These are phyloP conservation scores for Drosophila emarginata DNA, from an alignment of 2,888 invertebrate species.

Conservation along the genomic window DNA sequence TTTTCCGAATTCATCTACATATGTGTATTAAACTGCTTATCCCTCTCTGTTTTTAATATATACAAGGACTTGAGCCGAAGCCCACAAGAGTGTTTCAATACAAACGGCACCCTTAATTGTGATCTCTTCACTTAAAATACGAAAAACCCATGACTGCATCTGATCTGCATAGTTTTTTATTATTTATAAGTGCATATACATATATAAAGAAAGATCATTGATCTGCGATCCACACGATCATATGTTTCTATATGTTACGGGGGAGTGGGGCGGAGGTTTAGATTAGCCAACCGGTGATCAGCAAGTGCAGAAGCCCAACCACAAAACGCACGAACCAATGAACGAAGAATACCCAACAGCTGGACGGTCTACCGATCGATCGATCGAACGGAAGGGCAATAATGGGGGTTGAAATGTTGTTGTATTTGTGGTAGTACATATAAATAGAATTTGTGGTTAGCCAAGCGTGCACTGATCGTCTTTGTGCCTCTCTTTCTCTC, in stretches of 20 bases:
- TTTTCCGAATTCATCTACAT: too few relatives aligned
- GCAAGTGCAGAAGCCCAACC: neutral
- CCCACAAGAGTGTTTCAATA: too few relatives aligned
- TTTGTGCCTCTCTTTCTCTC: too few relatives aligned
- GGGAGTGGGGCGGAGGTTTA: neutral
- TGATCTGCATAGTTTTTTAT: too few relatives aligned
- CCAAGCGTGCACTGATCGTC: conserved; percentile 1
- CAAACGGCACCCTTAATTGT: too few relatives aligned
- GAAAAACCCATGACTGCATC: too few relatives aligned
- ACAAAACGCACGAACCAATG: conserved; percentile 1
- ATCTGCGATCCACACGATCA: neutral
- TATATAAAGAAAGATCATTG: neutral
- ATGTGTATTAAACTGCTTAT: too few relatives aligned
- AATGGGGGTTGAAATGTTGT: conserved; percentile 8
- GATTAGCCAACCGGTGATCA: conserved; percentile 6
- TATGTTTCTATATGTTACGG: neutral
- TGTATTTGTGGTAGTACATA: neutral
- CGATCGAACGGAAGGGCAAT: neutral
- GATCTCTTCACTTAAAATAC: too few relatives aligned
- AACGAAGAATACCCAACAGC: neutral
- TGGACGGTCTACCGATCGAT: neutral
- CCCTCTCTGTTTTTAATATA: too few relatives aligned
- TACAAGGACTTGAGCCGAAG: too few relatives aligned
- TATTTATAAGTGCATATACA: too few relatives aligned
- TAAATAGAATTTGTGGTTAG: conserved; percentile 6